A percentile compares a stretch with the other conserved stretches of the same genome.
Conservation (phyloP, 1,140 invertebrate species). For the Temnothorax nylanderi region DNA sequence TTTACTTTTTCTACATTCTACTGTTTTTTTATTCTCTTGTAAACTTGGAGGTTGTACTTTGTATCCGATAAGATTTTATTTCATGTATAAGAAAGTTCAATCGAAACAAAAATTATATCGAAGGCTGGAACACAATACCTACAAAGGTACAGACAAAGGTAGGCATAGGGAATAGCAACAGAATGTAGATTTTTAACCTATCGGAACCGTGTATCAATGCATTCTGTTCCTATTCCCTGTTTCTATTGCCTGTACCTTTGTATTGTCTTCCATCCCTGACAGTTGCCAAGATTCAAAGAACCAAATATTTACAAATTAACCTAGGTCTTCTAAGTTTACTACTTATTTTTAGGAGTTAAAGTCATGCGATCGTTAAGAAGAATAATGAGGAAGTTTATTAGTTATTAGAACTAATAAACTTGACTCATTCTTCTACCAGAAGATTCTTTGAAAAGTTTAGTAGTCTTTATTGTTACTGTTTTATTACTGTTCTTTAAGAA, state of each 20-base stretch:
- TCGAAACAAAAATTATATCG: neutral
- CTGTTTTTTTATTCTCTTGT: neutral
- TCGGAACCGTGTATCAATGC: too few relatives aligned
- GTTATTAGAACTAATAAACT: neutral
- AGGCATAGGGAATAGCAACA: too few relatives aligned
- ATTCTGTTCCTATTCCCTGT: too few relatives aligned
- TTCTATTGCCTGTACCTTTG: too few relatives aligned
- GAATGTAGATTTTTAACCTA: too few relatives aligned
- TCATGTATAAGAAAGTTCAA: neutral
- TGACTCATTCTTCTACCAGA: neutral
- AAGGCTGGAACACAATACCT: too few relatives aligned
- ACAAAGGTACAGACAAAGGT: too few relatives aligned
- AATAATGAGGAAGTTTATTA: neutral
- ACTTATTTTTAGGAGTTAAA: neutral
- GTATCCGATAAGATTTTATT: neutral
- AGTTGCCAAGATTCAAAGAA: neutral
- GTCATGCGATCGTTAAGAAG: neutral
- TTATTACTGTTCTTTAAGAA: too few relatives aligned
- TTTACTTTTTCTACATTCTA: neutral
- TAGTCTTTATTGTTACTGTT: too few relatives aligned
- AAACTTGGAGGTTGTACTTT: neutral
- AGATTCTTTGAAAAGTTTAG: too few relatives aligned
- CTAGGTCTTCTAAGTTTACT: neutral
- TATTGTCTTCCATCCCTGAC: too few relatives aligned
- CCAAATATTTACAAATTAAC: conserved; percentile 4